These are phyloP conservation scores for Ceyx margarethae DNA, from an alignment of 2,113 vertebrate species.

Conservation along the genomic window DNA sequence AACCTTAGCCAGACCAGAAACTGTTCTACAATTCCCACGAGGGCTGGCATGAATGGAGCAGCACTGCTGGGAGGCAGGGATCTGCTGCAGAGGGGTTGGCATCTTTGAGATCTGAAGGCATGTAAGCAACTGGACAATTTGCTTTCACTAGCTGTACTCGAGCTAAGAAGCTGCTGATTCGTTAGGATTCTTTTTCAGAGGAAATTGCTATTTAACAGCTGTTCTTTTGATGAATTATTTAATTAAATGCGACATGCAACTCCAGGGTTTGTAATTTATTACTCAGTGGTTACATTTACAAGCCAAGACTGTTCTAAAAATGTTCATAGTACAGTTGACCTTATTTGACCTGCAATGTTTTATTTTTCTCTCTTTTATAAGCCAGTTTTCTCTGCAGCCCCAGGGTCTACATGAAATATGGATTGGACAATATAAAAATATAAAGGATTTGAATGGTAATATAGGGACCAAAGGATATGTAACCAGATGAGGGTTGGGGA, in stretches of 20 bases:
- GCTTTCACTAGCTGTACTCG: neutral
- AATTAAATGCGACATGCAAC: neutral
- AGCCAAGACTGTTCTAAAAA: neutral
- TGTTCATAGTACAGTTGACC: neutral
- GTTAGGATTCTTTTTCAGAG: neutral
- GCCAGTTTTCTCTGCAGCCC: neutral
- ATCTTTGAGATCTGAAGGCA: neutral
- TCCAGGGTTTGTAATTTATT: neutral
- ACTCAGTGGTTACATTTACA: neutral
- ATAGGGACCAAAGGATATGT: accelerated
- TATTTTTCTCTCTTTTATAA: neutral
- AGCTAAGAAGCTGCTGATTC: neutral
- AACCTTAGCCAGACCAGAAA: neutral
- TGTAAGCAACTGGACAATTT: neutral
- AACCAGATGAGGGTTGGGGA: neutral
- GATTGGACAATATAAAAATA: neutral
- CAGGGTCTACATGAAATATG: neutral
- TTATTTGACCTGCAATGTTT: neutral
- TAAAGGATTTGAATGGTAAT: neutral
- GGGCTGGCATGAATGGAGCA: neutral
- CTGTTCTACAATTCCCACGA: neutral
- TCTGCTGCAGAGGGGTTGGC: neutral
- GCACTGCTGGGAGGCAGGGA: neutral
- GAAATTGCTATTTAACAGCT: neutral
- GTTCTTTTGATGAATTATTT: neutral